Conservation (phyloP, 2,797 vertebrate species). For the Tympanoctomys barrerae region DNA sequence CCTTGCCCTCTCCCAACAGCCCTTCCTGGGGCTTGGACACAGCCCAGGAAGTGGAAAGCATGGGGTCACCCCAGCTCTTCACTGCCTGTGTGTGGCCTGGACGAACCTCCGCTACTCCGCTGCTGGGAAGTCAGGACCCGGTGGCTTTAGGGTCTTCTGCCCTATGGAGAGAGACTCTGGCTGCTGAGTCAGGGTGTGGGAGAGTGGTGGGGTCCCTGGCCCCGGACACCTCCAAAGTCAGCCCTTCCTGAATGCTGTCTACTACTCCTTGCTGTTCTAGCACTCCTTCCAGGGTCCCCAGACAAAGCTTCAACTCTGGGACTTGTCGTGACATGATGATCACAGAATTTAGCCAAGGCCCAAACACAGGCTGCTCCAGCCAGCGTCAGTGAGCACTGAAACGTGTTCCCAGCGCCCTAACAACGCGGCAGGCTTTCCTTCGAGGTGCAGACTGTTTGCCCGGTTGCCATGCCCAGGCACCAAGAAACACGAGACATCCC, state of each 20-base stretch:
- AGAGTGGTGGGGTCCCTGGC: background rate
- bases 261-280: background rate
- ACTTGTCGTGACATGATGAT: constrained; percentile 4
- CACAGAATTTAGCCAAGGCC: background rate
- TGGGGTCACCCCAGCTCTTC: background rate
- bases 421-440: background rate
- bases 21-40: background rate
- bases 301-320: background rate
- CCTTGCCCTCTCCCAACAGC: background rate
- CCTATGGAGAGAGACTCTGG: background rate
- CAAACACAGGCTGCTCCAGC: background rate
- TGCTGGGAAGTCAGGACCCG: background rate
- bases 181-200: background rate
- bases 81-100: background rate
- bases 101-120: background rate
- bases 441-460: background rate
- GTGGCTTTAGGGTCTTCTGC: background rate
- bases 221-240: background rate
- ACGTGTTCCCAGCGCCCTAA: background rate
- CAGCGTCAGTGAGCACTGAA: background rate
- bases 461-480: background rate
- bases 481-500: background rate
- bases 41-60: background rate
- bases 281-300: background rate
- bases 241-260: background rate